Conservation (phyloP, 2,797 vertebrate species). For the Coilia nasus region DNA sequence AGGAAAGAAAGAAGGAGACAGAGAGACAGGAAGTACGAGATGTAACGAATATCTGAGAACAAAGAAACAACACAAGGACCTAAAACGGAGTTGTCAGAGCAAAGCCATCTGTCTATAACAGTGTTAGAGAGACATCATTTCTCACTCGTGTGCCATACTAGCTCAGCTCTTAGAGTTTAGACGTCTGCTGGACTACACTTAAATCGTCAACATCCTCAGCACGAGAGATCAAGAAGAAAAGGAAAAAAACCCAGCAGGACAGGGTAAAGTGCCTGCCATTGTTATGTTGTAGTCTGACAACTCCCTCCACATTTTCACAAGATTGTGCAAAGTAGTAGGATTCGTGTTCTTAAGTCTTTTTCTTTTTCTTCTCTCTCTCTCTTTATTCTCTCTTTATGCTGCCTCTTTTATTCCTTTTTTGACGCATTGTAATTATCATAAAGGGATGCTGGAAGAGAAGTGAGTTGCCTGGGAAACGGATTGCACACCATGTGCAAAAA, state of each 20-base stretch:
- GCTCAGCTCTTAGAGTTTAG: neutral
- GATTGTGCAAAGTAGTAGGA: conserved; percentile 65
- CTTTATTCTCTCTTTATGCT: conserved; percentile 66
- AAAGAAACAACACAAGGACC: neutral
- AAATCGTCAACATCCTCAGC: neutral
- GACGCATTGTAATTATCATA: conserved; percentile 69
- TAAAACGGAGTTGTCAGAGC: neutral
- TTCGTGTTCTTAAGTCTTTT: conserved; percentile 73
- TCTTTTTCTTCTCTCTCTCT: conserved; percentile 59
- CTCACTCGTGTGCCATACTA: neutral
- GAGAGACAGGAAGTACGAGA: neutral
- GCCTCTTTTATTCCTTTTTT: conserved; percentile 57
- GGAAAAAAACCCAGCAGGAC: neutral
- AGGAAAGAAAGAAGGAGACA: neutral
- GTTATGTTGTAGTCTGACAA: neutral
- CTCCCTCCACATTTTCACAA: conserved; percentile 55
- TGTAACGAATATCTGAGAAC: neutral
- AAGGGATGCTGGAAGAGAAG: conserved; percentile 69
- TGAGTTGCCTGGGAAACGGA: conserved; percentile 75
- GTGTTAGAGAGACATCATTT: neutral
- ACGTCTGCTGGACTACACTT: neutral
- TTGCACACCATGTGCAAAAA: conserved; percentile 72
- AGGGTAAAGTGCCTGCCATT: neutral
- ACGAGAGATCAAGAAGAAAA: neutral
- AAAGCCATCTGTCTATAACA: neutral